phyloP scores from a whole-genome alignment of 2,888 invertebrate genomes.

The Drosophila stalkeri region DNA sequence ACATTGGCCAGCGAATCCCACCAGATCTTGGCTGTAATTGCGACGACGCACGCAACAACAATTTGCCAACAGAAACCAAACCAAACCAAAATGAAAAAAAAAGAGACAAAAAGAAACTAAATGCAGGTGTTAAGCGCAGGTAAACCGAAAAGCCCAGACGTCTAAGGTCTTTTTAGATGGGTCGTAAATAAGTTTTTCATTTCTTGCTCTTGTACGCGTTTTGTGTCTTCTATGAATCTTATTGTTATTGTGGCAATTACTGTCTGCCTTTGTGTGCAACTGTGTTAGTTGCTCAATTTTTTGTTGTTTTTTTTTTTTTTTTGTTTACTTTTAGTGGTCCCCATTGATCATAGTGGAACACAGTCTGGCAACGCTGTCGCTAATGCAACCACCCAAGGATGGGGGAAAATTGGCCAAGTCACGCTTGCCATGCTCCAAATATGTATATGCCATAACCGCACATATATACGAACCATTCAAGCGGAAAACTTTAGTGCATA shows the following conservation, averaged over 20 bases:
- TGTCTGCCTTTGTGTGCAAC: conserved; percentile 7
- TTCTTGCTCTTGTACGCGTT: conserved; percentile 21
- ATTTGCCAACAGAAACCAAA: conserved; percentile 25
- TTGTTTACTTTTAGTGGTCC: background rate
- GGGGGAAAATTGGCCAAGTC: conserved; percentile 61
- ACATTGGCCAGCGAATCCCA: conserved; percentile 10
- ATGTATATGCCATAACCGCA: conserved; percentile 48
- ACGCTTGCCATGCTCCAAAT: conserved; percentile 64
- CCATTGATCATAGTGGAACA: conserved; percentile 18
- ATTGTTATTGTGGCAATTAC: conserved; percentile 28
- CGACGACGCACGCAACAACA: conserved; percentile 63
- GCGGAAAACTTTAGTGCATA: conserved; percentile 66
- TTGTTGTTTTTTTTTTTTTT: background rate
- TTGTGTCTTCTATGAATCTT: conserved; percentile 10
- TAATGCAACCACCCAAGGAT: conserved; percentile 39
- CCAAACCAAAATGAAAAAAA: background rate
- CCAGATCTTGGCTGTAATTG: conserved; percentile 59
- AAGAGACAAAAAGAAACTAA: background rate
- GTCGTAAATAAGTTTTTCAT: conserved; percentile 61
- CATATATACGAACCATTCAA: conserved; percentile 37
- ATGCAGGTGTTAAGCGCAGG: conserved; percentile 44
- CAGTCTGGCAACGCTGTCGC: conserved; percentile 39
- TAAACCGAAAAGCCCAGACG: conserved; percentile 11
- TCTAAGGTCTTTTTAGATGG: conserved; percentile 16
- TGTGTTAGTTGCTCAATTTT: conserved; percentile 8